Conservation (phyloP, 2,797 vertebrate species). For the Psittacula derbiana region DNA sequence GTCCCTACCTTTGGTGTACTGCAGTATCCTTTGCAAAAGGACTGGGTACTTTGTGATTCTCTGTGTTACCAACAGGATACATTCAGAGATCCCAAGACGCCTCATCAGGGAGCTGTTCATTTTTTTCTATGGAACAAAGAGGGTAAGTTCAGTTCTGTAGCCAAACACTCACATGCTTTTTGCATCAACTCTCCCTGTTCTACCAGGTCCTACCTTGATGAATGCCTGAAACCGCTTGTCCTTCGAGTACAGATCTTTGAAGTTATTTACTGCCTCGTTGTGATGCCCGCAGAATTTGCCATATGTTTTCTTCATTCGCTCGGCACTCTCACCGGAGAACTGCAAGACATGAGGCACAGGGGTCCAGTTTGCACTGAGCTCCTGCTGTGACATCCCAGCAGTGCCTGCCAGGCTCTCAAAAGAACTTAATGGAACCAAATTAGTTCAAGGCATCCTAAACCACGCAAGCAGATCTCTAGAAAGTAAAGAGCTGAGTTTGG, state of each 20-base stretch:
- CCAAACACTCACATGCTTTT: accelerated
- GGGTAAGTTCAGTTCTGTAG: background rate
- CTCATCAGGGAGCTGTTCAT: constrained; percentile 93
- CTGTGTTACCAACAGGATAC: constrained; percentile 95
- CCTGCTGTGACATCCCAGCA: background rate
- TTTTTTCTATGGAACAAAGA: constrained; percentile 85
- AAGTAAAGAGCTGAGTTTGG: background rate
- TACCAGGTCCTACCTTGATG: constrained; percentile 83
- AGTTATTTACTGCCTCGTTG: constrained; percentile 92
- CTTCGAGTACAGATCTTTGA: constrained; percentile 92
- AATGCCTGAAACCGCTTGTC: constrained; percentile 96
- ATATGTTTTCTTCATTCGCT: constrained; percentile 90
- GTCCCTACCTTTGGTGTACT: constrained; percentile 89
- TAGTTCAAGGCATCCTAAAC: background rate
- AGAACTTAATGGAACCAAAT: background rate
- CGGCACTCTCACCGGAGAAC: constrained; percentile 91
- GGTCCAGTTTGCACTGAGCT: background rate
- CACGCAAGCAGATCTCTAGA: background rate
- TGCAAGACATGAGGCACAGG: constrained; percentile 56
- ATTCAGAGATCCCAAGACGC: constrained; percentile 94
- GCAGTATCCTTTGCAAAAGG: constrained; percentile 90
- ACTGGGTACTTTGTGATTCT: constrained; percentile 98
- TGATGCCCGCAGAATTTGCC: constrained; percentile 96
- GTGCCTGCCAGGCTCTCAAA: background rate
- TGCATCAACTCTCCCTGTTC: accelerated